Evolutionary conservation across 2,797 vertebrate genomes (phyloP), one percentile per base, ranked within the genome.

Genomic region (Cephalopachus bancanus): DNA sequence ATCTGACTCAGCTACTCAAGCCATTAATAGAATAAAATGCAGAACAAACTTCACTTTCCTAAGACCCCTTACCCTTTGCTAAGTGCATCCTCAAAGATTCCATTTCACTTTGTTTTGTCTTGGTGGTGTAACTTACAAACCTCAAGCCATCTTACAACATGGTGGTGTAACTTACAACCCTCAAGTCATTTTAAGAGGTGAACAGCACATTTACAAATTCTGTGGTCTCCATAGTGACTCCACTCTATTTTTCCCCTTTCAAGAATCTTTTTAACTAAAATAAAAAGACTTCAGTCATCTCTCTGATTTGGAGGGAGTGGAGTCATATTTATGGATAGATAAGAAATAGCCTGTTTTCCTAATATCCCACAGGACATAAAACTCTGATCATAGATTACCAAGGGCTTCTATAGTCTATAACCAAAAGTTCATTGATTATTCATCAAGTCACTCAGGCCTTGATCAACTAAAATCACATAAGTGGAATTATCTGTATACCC

Each of bases 321-420:
- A 57, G 37, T 90, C 72, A 89, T 30, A 67, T 60, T 81, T 86
- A 86, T 16, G 26, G 9, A 7, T 28, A 83, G n/a, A 62, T 65
- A 94, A 60, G 69, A 92, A 51, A 93, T 64, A 79, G 49, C 12
- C 7, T 83, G 28, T 91, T 44, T 78, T 92, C 53, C 84, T 59
- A 78, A 89, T 96, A 81, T 90, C 51, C 53, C 86, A 83, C 64
- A 69, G 10, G 16, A 93, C 26, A 74, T 62, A 94, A 83, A 83
- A 28, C 19, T 87, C 86, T 57, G 28, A 33, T 51, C 49, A 72
- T 10, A 92, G 51, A 71, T 62, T 20, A 83, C 57, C 33, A 87
- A 92, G 12, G 22, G n/a, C 33, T 55, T 87, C 76, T 91, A 84
- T 33, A 49, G 5, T 71, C 15, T 64, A 28, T 69, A 84, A 57